Conservation (phyloP, 2,888 invertebrate genomes). For the Meandrusa payeni region DNA sequence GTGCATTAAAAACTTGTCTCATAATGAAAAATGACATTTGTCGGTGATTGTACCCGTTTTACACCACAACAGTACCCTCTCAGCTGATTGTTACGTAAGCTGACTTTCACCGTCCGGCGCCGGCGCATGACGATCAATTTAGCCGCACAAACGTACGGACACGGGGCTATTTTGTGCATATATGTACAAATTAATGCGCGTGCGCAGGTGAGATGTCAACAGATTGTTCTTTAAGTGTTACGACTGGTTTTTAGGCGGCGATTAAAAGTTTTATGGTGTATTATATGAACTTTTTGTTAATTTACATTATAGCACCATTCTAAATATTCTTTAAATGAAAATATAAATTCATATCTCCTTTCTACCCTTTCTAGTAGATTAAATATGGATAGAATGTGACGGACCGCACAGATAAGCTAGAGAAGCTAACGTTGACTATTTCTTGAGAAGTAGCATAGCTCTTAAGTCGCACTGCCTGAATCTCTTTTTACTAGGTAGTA, state of each 20-base stretch:
- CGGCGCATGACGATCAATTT: conserved; percentile 32
- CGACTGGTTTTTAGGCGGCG: conserved; percentile 3
- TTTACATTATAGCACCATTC: too few species aligned
- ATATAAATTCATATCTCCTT: too few species aligned
- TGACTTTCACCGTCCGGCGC: conserved; percentile 46
- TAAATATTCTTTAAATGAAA: too few species aligned
- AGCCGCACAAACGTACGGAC: conserved; percentile 20
- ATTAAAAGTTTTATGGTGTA: not conserved
- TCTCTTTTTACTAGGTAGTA: too few species aligned
- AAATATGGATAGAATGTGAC: too few species aligned
- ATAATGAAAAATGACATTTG: conserved; percentile 16
- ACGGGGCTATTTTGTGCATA: conserved; percentile 19
- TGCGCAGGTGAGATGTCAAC: conserved; percentile 21
- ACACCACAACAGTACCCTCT: conserved; percentile 26
- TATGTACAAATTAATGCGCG: conserved; percentile 15
- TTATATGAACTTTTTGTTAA: conserved; percentile 3
- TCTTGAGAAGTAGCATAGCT: too few species aligned
- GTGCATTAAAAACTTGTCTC: conserved; percentile 1
- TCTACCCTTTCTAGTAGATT: too few species aligned
- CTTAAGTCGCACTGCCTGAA: too few species aligned
- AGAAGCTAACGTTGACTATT: too few species aligned
- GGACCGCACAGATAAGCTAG: too few species aligned
- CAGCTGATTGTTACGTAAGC: conserved; percentile 47
- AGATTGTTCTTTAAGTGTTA: conserved; percentile 21
- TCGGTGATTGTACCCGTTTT: conserved; percentile 19